Conservation (phyloP, 2,113 vertebrate species). For the Oncorhynchus kisutch region DNA sequence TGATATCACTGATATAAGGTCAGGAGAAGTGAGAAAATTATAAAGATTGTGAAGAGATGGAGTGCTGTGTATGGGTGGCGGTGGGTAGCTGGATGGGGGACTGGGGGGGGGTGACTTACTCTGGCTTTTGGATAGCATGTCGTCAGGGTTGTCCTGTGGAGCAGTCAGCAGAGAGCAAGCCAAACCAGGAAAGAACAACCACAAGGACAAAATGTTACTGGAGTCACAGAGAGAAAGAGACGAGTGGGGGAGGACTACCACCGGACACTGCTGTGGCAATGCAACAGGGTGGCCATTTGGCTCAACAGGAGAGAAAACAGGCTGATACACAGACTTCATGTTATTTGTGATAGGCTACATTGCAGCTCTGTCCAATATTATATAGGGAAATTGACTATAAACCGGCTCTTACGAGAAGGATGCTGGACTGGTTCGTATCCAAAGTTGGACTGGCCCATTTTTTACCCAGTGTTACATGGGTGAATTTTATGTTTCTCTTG, state of each 20-base stretch:
- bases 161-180: constrained; percentile 85
- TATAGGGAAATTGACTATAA: neutral
- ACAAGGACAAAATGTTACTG: constrained; percentile 91
- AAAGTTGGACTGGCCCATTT: too few relatives aligned
- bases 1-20: neutral
- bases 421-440: too few relatives aligned
- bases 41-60: neutral
- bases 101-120: constrained; percentile 83
- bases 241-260: constrained; percentile 61
- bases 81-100: neutral
- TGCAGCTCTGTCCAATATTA: neutral
- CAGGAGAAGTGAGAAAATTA: neutral
- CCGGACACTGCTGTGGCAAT: constrained; percentile 42
- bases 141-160: constrained; percentile 95
- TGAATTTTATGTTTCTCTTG: neutral
- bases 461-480: neutral
- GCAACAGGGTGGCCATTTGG: constrained; percentile 28
- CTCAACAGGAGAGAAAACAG: neutral
- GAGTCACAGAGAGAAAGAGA: constrained; percentile 68
- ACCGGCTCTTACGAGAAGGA: neutral
- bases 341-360: neutral
- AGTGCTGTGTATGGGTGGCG: neutral
- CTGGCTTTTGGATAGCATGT: constrained; percentile 92
- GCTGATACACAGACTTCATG: neutral
- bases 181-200: constrained; percentile 80